phyloP scores from a whole-genome alignment of 35 echinoderm and acorn worm genomes.

The Eucidaris tribuloides region DNA sequence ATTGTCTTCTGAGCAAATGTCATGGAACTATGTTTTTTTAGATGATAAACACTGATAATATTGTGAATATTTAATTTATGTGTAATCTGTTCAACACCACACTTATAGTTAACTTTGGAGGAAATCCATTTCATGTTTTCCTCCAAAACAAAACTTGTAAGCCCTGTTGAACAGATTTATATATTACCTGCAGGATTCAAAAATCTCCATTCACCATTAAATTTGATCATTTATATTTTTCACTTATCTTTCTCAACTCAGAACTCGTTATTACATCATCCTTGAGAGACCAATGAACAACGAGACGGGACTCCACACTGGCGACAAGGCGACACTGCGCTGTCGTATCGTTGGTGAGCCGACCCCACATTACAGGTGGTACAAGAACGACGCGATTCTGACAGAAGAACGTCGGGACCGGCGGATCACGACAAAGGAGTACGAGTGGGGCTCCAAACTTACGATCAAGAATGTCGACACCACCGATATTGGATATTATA shows the following conservation, averaged over 20 bases:
- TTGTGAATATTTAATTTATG: too few species aligned
- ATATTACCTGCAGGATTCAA: too few species aligned
- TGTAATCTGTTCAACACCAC: too few species aligned
- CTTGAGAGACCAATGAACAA: slow-evolving; percentile 81
- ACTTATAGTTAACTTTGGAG: too few species aligned
- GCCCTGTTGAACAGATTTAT: too few species aligned
- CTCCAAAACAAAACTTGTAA: too few species aligned
- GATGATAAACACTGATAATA: too few species aligned
- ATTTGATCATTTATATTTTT: too few species aligned
- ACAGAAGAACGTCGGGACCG: slow-evolving; percentile 42
- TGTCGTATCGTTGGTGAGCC: slow-evolving; percentile 85
- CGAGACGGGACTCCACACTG: slow-evolving; percentile 48
- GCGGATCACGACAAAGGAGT: slow-evolving; percentile 61
- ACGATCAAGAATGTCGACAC: slow-evolving; percentile 80
- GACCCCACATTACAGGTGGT: slow-evolving; percentile 70
- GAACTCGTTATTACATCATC: slow-evolving; percentile 55
- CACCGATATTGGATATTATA: slow-evolving; percentile 88
- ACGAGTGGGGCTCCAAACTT: slow-evolving; percentile 89
- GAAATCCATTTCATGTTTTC: too few species aligned
- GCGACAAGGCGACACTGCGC: slow-evolving; percentile 72
- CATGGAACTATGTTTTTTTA: too few species aligned
- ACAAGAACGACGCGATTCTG: slow-evolving; percentile 79
- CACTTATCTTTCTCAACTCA: neutral
- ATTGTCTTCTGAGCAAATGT: too few species aligned
- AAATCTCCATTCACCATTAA: too few species aligned